Percentiles rank a stretch among this genome's conserved stretches.
phyloP scores from a whole-genome alignment of 2,113 vertebrate species.

The Hemiscyllium ocellatum region DNA sequence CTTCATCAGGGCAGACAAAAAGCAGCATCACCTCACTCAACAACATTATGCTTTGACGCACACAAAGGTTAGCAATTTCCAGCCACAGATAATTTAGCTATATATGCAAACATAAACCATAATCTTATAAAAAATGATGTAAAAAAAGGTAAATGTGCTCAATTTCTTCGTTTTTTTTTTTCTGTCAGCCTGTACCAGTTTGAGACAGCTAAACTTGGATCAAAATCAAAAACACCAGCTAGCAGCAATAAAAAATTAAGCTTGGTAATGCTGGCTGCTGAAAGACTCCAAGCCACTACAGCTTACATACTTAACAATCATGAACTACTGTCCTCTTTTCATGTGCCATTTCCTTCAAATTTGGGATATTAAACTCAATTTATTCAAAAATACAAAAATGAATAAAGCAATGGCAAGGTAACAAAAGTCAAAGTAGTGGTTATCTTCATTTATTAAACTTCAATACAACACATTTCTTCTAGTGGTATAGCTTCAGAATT shows the following conservation, averaged over 20 bases:
- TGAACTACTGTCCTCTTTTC: not conserved
- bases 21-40: not conserved
- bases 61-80: not conserved
- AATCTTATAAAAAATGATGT: not conserved
- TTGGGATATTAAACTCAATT: not conserved
- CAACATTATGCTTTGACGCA: not conserved
- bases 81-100: not conserved
- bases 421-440: not conserved
- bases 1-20: not conserved
- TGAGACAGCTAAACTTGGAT: not conserved
- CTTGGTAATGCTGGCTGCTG: conserved; percentile 7
- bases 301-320: not conserved
- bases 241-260: not conserved
- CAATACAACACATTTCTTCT: not conserved
- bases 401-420: too few relatives aligned
- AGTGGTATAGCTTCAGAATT: not conserved
- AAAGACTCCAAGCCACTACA: conserved; percentile 8
- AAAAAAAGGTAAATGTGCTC: not conserved
- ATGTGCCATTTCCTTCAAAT: not conserved
- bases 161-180: not conserved
- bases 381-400: not conserved
- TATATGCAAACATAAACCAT: not conserved
- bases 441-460: not conserved
- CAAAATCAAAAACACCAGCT: conserved; percentile 21
- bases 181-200: conserved; percentile 10